Base-by-base conservation (phyloP, 2,888 invertebrate species). In the Cataglyphis albicans region DNA sequence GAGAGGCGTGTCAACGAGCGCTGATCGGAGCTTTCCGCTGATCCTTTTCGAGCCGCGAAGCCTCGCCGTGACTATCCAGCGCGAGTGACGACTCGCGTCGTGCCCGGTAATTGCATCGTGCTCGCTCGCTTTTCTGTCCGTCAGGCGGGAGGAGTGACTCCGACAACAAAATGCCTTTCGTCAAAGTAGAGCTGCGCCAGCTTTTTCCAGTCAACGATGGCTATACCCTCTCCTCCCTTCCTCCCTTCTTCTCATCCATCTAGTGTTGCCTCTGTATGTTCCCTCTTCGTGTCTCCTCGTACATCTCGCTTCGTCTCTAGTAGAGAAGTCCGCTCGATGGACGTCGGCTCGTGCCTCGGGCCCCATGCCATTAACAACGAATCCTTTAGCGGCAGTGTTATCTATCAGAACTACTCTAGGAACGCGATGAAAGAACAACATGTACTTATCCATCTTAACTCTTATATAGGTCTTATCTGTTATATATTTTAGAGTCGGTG, bases 31-130 rank as follows among this genome's bases (percentile, higher is more conserved):
- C 59, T 80, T 80, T 80, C 78, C 70, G 78, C 78, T 80, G 70
- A 80, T 80, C 78, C 78, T 25, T 70, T 80, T 25, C 70, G 78
- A 70, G 78, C 59, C 70, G 78, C 78, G 78, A 78, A 78, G 70
- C 78, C 78, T 78, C 78, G 67, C 55, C 78, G 70, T 70, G 78
- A 78, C 78, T 59, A 59, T 59, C 78, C 70, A 18, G 78, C 68
- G 55, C 76, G 76, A 78, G 70, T 44, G 78, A 78, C 78, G 78
- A 80, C 78, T 63, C 76, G 82, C 78, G 74, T 48, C 68, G 64
- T 72, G 81, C 72, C 85, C 84, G 81, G 88, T 89, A 90, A 90
- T 90, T 90, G 90, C 90, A 89, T 90, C 89, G 89, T 86, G 86
- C 82, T 67, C 83, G 78, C 73, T 84, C 83, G 84, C 88, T 88